phyloP scores from a whole-genome alignment of 1,140 invertebrate species.

The Zophobas morio region DNA sequence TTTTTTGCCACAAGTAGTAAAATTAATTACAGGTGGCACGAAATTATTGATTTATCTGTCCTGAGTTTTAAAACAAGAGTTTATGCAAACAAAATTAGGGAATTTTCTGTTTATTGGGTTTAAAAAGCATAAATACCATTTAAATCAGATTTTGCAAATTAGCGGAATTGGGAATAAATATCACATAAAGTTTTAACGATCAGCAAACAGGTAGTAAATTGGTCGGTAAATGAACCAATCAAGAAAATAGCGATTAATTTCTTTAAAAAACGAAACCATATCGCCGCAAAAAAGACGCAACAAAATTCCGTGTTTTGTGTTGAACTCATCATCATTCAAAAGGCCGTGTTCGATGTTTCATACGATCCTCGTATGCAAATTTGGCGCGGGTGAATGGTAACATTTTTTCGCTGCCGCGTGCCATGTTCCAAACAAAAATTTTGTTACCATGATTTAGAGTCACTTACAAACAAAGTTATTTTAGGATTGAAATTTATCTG shows the following conservation, averaged over 20 bases:
- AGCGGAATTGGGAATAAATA: not conserved
- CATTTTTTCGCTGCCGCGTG: conserved; percentile 14
- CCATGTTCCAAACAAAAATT: conserved; percentile 22
- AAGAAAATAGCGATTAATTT: not conserved
- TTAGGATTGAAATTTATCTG: conserved; percentile 22
- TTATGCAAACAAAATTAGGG: too few species aligned
- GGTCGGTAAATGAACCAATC: not conserved
- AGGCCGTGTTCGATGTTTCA: conserved; percentile 29
- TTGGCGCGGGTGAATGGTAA: conserved; percentile 11
- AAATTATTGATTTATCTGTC: not conserved
- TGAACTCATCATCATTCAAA: conserved; percentile 30
- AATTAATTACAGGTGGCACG: too few species aligned
- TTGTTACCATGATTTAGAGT: conserved; percentile 9
- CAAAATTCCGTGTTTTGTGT: conserved; percentile 4
- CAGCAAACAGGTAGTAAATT: conserved; percentile 1
- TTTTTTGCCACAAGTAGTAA: too few species aligned
- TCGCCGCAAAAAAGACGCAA: not conserved
- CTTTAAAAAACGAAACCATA: not conserved
- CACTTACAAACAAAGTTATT: conserved; percentile 25
- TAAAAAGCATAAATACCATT: conserved; percentile 6
- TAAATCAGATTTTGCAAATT: not conserved
- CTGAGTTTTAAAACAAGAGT: too few species aligned
- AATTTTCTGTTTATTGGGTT: not conserved
- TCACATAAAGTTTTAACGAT: not conserved
- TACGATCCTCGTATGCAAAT: conserved; percentile 34